Evolutionary conservation across 2,888 invertebrate genomes (phyloP).

Genomic region (Anorthoa munda): DNA sequence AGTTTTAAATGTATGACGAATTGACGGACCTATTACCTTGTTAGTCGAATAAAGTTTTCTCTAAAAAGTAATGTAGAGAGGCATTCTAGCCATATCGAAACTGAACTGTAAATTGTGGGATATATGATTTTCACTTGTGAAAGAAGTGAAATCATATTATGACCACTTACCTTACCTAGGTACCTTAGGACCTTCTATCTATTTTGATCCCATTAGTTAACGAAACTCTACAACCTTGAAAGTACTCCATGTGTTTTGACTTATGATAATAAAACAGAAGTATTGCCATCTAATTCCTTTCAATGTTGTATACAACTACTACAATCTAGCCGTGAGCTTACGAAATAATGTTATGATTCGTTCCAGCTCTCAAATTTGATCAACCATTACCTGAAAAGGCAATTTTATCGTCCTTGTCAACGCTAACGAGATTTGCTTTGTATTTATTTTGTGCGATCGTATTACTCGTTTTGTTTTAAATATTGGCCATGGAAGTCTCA

Average conservation of each 20-base stretch:
- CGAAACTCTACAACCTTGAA: neutral
- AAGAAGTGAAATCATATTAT: no score
- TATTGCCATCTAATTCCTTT: neutral
- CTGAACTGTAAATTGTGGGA: neutral
- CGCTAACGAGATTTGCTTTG: conserved; percentile 2
- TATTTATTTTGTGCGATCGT: conserved; percentile 27
- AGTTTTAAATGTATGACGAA: conserved; percentile 8
- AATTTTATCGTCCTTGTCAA: conserved; percentile 30
- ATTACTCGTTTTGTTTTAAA: conserved; percentile 30
- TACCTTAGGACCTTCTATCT: no score
- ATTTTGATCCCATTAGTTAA: neutral
- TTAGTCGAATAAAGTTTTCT: conserved; percentile 16
- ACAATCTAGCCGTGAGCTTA: neutral
- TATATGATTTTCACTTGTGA: neutral
- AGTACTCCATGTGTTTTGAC: neutral
- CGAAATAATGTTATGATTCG: neutral
- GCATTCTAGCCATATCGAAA: neutral
- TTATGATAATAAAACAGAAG: neutral
- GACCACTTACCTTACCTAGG: no score
- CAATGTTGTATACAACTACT: neutral
- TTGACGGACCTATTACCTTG: conserved; percentile 7
- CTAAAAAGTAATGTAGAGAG: neutral
- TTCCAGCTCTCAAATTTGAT: conserved; percentile 8
- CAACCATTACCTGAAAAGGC: conserved; percentile 17
- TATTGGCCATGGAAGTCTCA: conserved; percentile 24